Evolutionary conservation across 2,113 vertebrate genomes (phyloP).

Genomic region (Phalacrocorax carbo): DNA sequence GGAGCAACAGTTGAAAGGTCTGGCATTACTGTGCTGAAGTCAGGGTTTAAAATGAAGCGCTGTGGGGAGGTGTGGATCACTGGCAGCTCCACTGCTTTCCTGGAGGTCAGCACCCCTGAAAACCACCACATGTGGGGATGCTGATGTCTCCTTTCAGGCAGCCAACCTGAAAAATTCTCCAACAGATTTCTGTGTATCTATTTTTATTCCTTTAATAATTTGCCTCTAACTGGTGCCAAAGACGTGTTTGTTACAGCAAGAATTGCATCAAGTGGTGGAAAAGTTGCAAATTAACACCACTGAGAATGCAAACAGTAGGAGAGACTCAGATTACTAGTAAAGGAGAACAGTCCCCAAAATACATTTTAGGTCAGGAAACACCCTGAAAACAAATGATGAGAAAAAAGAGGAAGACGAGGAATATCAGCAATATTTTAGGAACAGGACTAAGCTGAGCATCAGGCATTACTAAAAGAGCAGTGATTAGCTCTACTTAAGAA

Average conservation of each 20-base stretch:
- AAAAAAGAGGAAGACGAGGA: background rate
- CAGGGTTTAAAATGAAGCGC: rapidly evolving
- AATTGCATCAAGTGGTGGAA: background rate
- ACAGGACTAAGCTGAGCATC: background rate
- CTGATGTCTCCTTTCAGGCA: background rate
- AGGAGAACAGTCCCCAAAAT: background rate
- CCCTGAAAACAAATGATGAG: background rate
- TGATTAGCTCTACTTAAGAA: background rate
- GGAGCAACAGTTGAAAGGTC: background rate
- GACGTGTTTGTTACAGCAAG: background rate
- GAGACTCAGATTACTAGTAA: background rate
- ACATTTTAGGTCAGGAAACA: background rate
- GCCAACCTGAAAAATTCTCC: background rate
- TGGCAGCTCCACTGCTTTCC: rapidly evolving
- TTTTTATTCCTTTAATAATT: background rate
- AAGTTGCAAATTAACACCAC: slow-evolving; percentile 1
- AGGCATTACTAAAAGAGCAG: background rate
- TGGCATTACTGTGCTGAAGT: background rate
- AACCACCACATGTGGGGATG: rapidly evolving
- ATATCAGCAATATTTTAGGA: background rate
- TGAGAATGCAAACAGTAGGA: background rate
- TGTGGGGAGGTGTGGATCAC: background rate
- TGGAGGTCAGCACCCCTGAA: background rate
- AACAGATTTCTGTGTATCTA: background rate
- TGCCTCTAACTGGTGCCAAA: background rate